Conservation (phyloP, 2,113 vertebrate genomes). For the Epinephelus moara region DNA sequence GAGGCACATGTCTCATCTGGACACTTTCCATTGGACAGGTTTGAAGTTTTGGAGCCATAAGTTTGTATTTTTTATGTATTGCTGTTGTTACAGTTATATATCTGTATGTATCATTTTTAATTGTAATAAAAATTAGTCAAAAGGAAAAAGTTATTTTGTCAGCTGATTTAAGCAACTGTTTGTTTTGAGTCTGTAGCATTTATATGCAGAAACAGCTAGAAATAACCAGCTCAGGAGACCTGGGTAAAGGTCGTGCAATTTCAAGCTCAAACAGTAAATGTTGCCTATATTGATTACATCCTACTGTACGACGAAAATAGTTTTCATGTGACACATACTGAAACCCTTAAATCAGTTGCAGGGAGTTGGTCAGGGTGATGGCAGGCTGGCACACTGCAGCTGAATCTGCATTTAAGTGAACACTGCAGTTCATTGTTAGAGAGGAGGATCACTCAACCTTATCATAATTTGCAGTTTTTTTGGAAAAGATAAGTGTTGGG, state of each 20-base stretch:
- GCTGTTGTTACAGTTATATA: background rate
- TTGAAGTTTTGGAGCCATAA: background rate
- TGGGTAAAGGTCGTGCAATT: background rate
- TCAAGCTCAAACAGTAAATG: background rate
- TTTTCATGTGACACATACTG: slow-evolving; percentile 1
- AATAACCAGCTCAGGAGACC: background rate
- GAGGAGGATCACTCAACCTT: slow-evolving; percentile 37
- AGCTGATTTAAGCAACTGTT: background rate
- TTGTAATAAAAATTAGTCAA: background rate
- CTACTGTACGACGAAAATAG: background rate
- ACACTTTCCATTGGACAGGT: slow-evolving; percentile 25
- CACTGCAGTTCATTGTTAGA: background rate
- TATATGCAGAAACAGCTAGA: background rate
- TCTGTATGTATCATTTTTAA: background rate
- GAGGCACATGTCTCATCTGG: slow-evolving; percentile 18
- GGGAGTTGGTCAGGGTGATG: background rate
- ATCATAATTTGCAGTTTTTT: background rate
- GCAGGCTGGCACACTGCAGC: background rate
- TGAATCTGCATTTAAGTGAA: background rate
- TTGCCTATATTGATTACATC: background rate
- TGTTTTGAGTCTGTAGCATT: background rate
- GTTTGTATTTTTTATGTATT: background rate
- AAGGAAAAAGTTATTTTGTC: background rate
- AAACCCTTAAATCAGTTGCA: background rate
- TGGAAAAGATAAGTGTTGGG: slow-evolving; percentile 27